These are phyloP conservation scores for Eptatretus burgeri DNA, from an alignment of 2,113 vertebrate species.

Conservation along the genomic window DNA sequence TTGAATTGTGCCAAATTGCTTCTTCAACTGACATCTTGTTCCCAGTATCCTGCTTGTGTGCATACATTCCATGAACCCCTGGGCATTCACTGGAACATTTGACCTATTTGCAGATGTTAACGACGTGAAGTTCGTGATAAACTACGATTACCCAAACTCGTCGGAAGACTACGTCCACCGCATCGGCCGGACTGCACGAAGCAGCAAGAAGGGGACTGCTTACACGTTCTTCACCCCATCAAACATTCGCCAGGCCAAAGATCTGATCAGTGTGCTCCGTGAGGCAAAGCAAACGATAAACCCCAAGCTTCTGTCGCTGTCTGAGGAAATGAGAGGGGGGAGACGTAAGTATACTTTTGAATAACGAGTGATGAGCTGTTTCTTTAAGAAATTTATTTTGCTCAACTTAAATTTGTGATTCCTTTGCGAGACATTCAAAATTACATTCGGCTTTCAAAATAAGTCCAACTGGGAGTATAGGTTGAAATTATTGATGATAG, in stretches of 20 bases:
- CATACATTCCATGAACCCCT: no score
- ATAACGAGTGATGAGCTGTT: no score
- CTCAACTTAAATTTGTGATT: no score
- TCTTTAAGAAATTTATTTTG: no score
- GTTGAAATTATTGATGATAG: no score
- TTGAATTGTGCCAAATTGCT: no score
- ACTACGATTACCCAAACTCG: slow-evolving; percentile 99
- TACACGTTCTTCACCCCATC: slow-evolving; percentile 99
- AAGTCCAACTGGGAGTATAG: no score
- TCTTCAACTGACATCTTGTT: no score
- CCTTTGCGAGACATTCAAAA: no score
- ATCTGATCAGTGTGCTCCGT: slow-evolving; percentile 93
- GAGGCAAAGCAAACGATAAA: slow-evolving; percentile 99
- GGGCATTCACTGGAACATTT: slow-evolving; percentile 38
- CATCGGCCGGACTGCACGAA: slow-evolving; percentile 97
- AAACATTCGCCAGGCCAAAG: slow-evolving; percentile 93
- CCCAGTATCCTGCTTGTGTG: no score
- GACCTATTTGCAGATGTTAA: slow-evolving; percentile 99
- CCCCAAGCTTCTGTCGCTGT: slow-evolving; percentile 83
- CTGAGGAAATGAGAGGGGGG: slow-evolving; percentile 94
- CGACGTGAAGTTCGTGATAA: slow-evolving; percentile 99
- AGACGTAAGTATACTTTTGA: slow-evolving; percentile 10
- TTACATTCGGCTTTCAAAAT: no score
- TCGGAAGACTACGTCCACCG: slow-evolving; percentile 99
- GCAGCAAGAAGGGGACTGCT: slow-evolving; percentile 98